Base-by-base conservation (phyloP, 37 sponge, comb jelly and placozoan genomes). In the Tethya wilhelma region DNA sequence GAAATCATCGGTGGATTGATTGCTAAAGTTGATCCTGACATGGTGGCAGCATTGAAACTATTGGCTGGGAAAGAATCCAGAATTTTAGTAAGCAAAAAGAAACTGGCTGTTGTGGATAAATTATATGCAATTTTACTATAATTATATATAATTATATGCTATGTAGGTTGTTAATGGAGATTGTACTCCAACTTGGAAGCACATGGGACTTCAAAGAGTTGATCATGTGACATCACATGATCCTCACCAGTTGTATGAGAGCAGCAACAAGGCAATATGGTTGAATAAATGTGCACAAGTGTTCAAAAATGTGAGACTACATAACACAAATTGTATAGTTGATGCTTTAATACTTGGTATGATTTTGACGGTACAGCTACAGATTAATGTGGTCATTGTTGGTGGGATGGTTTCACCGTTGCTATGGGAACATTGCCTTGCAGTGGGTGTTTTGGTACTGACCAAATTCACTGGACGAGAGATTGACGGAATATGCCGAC, bases 161-260 rank as follows among this genome's bases (percentile, higher is more conserved):
- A 1, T 44, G 14, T 25, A 78, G 79, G 38, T 78, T 34, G 25
- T 78, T 33, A 67, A 66, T n/a, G 49, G 67, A 19, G 67, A 78
- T 66, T 64, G 67, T 36, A 45, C 66, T 26, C 79, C 79, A 33
- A 29, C 38, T 37, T 45, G 14, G 38, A 66, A 14, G 4, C 67
- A 42, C 67, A 66, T 66, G 45, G 79, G 79, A 4, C 44, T 78
- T n/a, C 66, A 66, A 55, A 25, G 67, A 4, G 45, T 19, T 11
- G 55, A 23, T 60, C 77, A 60, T 62, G 62, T 60, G 43, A 78
- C 22, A 33, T 78, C 79, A 66, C 56, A 78, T 78, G 79, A 66
- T 8, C 65, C 34, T 3, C 1, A 0, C 4, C 67, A 66, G 55
- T 8, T 67, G 32, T 66, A 43, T 78, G 67, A 78, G 23, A 64